phyloP scores from a whole-genome alignment of 53 echinoderm and acorn worm genomes.

The Echinometra lucunter region DNA sequence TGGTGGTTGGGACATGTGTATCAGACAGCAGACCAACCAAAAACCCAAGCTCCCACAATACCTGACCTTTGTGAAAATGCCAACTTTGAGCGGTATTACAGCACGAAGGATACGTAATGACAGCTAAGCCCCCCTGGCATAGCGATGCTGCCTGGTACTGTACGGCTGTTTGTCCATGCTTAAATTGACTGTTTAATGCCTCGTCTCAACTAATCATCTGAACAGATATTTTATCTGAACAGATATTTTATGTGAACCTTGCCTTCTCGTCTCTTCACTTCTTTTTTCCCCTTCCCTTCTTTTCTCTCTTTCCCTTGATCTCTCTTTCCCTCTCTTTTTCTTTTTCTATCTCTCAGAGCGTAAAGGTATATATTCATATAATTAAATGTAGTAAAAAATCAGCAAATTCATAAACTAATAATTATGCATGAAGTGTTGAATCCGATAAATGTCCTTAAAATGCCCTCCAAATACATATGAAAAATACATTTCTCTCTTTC shows the following conservation, averaged over 20 bases:
- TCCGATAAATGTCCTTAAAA: too few species aligned
- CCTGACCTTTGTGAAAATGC: conserved; percentile 2
- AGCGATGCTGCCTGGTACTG: neutral
- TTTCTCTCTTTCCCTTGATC: neutral
- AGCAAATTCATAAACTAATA: too few species aligned
- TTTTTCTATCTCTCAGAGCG: neutral
- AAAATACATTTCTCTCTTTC: neutral
- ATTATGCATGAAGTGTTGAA: too few species aligned
- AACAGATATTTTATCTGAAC: neutral
- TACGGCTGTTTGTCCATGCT: neutral
- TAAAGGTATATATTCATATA: neutral
- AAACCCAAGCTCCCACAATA: neutral
- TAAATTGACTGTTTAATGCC: conserved; percentile 29
- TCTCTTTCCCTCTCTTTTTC: neutral
- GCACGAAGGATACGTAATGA: neutral
- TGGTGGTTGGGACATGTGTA: neutral
- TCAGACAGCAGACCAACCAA: neutral
- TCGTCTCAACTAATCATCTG: neutral
- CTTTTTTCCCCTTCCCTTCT: neutral
- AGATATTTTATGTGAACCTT: neutral
- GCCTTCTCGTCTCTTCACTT: neutral
- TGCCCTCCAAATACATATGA: too few species aligned
- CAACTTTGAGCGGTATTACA: conserved; percentile 10
- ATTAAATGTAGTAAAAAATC: neutral
- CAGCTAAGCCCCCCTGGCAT: neutral